Evolutionary conservation across 2,888 invertebrate species (phyloP), one percentile per base, ranked within the genome.

Genomic region (Argyresthia albistria): DNA sequence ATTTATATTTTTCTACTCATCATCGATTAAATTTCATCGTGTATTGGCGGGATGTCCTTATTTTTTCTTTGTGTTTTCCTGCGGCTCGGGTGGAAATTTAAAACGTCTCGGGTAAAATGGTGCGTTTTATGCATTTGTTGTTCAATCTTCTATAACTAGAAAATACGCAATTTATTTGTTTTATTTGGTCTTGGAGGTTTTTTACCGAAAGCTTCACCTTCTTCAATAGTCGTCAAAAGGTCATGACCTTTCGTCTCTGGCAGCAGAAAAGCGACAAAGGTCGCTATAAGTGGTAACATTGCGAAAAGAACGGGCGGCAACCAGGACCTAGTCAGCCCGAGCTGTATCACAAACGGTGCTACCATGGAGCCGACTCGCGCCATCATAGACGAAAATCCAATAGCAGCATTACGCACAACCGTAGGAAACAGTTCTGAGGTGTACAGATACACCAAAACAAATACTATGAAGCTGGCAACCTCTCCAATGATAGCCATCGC

Each of bases 351-450:
- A 66, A 94, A 94, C 0, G 97, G 96, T 0, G 97, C 95, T 9
- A 92, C 61, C 89, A 97, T 95, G 0, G 96, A 95, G 0, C 97
- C 97, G 25, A 96, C 82, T 58, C 97, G 89, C 0, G 96, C 96
- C 66, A 92, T 90, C 92, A 95, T 94, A 0, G 96, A 97, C n/a
- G 94, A 93, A n/a, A 93, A 89, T 0, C 97, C 97, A 53, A 97
- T 89, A 0, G 95, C 97, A 49, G 93, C 92, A 64, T 96, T 97
- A 37, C 97, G 88, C 1, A 96, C 92, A 1, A 96, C 93, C 0
- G 97, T 97, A 0, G 97, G 97, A 64, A 96, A 97, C 50, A 96
- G 70, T 76, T 97, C 97, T 0, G 95, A 93, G 42, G 94, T 93
- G 76, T 94, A 97, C 43, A 97, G 89, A 73, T 97, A 97, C 10